Evolutionary conservation across 1,140 invertebrate genomes (phyloP).

Genomic region (Andrena cerasifolii): DNA sequence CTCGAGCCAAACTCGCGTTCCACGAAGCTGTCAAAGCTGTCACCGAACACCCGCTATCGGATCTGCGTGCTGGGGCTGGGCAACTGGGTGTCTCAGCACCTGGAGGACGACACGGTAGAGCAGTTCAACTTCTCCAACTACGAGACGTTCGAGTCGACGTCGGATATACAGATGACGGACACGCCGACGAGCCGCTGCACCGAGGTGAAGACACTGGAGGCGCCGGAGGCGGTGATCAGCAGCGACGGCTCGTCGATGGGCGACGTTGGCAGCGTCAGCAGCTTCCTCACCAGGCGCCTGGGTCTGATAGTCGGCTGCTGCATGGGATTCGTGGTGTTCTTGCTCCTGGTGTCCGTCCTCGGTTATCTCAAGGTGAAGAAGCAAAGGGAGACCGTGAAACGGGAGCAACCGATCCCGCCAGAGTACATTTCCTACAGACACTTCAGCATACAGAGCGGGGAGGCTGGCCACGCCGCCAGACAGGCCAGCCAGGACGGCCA

Average conservation of each 20-base stretch:
- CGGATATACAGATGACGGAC: conserved; percentile 85
- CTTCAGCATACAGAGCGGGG: conserved; percentile 81
- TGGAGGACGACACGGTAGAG: conserved; percentile 57
- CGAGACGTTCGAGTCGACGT: conserved; percentile 68
- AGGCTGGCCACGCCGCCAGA: conserved; percentile 64
- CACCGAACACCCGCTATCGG: conserved; percentile 90
- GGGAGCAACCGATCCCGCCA: conserved; percentile 83
- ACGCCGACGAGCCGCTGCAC: conserved; percentile 88
- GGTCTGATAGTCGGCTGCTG: conserved; percentile 93
- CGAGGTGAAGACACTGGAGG: conserved; percentile 88
- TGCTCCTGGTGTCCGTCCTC: conserved; percentile 90
- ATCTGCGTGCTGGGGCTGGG: conserved; percentile 93
- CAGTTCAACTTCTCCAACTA: conserved; percentile 71
- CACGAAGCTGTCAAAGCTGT: conserved; percentile 88
- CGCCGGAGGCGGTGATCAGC: conserved; percentile 84
- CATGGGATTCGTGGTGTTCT: conserved; percentile 92
- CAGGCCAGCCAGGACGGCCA: conserved; percentile 66
- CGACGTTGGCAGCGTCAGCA: conserved; percentile 85
- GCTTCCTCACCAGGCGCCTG: conserved; percentile 89
- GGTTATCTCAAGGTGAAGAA: conserved; percentile 94
- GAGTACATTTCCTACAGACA: conserved; percentile 90
- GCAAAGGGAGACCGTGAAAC: conserved; percentile 88
- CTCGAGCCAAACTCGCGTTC: conserved; percentile 87
- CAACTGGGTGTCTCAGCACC: conserved; percentile 82
- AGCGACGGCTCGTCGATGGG: conserved; percentile 84